These are phyloP conservation scores for Eilema griseolum DNA, from an alignment of 2,888 invertebrate species.

Conservation along the genomic window DNA sequence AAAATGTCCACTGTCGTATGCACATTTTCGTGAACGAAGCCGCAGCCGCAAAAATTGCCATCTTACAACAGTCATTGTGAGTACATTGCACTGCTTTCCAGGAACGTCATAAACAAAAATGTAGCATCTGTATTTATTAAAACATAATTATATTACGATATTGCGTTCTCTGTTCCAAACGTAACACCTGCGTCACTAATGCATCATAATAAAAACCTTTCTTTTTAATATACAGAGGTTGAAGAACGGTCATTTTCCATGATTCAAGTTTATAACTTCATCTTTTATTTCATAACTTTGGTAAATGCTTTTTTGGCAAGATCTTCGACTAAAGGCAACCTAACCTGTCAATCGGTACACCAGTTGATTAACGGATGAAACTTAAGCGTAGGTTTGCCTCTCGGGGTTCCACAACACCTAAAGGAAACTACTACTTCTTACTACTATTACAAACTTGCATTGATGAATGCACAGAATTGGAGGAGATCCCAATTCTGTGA, in stretches of 20 bases:
- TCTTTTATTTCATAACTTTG: background rate
- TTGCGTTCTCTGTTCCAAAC: background rate
- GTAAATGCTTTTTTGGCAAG: background rate
- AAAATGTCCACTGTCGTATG: background rate
- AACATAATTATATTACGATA: slow-evolving; percentile 12
- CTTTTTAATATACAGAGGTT: background rate
- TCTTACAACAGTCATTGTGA: background rate
- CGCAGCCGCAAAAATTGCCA: background rate
- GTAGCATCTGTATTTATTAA: background rate
- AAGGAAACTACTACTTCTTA: no score
- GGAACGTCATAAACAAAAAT: slow-evolving; percentile 6
- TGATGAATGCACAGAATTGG: no score
- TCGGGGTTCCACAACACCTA: no score
- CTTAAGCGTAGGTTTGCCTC: no score
- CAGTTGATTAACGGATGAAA: no score
- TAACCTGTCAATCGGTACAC: background rate
- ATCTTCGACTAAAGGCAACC: background rate
- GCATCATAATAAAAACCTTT: background rate
- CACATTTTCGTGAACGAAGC: background rate
- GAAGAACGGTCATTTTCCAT: background rate
- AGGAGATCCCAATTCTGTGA: no score
- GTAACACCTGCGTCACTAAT: slow-evolving; percentile 10
- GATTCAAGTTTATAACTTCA: background rate
- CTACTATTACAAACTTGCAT: no score
- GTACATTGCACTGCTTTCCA: slow-evolving; percentile 3